These are phyloP conservation scores for Pristionchus mayeri DNA, from an alignment of 2,888 invertebrate species.

Conservation along the genomic window DNA sequence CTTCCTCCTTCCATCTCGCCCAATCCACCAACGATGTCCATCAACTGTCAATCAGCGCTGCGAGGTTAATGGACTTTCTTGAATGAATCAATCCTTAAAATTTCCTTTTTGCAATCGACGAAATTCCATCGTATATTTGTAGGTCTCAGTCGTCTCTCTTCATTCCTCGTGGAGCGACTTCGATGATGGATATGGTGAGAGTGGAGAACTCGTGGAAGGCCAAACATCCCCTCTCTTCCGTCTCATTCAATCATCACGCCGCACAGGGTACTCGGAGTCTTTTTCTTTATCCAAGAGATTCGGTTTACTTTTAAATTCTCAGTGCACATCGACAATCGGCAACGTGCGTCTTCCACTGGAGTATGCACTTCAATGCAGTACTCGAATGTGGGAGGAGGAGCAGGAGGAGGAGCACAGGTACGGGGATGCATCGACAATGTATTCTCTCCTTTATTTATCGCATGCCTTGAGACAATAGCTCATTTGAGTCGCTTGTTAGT, in stretches of 20 bases:
- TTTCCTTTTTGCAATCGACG: no score
- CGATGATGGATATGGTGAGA: slow-evolving; percentile 34
- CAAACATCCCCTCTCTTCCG: slow-evolving; percentile 27
- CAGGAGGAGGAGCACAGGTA: background rate
- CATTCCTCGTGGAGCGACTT: background rate
- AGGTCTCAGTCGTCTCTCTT: background rate
- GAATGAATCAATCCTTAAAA: no score
- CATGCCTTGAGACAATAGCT: no score
- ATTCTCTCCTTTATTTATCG: no score
- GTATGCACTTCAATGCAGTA: slow-evolving; percentile 17
- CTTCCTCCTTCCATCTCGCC: slow-evolving; percentile 43
- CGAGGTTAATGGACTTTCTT: background rate
- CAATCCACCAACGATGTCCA: slow-evolving; percentile 41
- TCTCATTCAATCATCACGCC: slow-evolving; percentile 31
- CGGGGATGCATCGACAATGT: no score
- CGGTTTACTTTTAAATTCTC: no score
- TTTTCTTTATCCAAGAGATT: background rate
- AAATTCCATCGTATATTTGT: no score
- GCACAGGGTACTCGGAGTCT: background rate
- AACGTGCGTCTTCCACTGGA: slow-evolving; percentile 26
- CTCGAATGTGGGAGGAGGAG: background rate
- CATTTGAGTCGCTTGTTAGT: no score
- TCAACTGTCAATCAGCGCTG: background rate
- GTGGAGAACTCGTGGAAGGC: background rate
- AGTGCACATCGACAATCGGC: slow-evolving; percentile 37